Conservation (phyloP, 2,113 vertebrate genomes). For the Corythaeola cristata region DNA sequence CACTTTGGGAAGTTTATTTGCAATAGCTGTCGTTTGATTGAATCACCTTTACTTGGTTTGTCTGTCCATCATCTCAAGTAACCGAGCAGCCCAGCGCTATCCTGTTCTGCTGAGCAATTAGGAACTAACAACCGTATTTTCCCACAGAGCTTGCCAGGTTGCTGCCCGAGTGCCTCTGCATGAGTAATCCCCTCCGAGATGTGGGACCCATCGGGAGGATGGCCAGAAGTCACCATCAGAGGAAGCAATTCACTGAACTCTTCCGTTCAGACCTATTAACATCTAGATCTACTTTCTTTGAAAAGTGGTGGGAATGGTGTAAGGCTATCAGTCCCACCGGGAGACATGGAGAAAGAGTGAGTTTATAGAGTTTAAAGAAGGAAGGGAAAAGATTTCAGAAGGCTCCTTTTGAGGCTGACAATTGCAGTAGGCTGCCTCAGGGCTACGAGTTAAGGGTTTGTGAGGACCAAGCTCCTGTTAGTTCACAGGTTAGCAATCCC, state of each 20-base stretch:
- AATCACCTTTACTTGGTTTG: neutral
- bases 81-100: neutral
- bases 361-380: neutral
- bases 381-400: neutral
- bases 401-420: neutral
- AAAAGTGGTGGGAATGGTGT: neutral
- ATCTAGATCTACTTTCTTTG: neutral
- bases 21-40: neutral
- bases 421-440: neutral
- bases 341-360: neutral
- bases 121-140: neutral
- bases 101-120: neutral
- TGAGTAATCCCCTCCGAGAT: neutral
- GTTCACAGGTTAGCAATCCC: neutral
- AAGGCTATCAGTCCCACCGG: fast-evolving
- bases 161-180: fast-evolving
- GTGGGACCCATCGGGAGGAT: neutral
- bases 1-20: neutral
- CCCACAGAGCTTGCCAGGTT: neutral
- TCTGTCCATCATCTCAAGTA: neutral
- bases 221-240: neutral
- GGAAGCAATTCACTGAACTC: neutral
- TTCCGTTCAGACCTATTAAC: neutral
- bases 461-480: neutral
- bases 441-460: neutral